Evolutionary conservation across 2,113 vertebrate species (phyloP), one percentile per base, ranked within the genome.

Genomic region (Tricholaema leucomelas): DNA sequence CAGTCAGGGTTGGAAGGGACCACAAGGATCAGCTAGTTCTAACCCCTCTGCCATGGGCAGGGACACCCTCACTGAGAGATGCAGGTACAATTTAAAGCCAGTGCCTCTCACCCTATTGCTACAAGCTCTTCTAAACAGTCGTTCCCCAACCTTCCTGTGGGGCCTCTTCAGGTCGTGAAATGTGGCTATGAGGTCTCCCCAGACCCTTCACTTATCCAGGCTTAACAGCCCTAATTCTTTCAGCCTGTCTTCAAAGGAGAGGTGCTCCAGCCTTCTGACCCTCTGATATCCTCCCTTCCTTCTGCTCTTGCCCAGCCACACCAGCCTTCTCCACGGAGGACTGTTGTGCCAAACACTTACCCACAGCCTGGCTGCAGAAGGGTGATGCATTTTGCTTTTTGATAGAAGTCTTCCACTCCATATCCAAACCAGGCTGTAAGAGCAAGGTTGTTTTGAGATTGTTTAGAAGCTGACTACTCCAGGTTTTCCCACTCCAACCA

Each of bases 391-490:
- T 38, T 58, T 72, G 36, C 15, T 70, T 90, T 83, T 85, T 87
- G 66, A 67, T 52, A 54, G 19, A 77, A 71, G 72, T 90, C 16
- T 78, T 90, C 54, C 66, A 23, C 21, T 64, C 27, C 24, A 8
- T 71, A 70, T 82, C 69, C 61, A 81, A 88, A 92, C 66, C 42
- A 88, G 79, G 18, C 30, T 88, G 18, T 38, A 74, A 52, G 15
- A 64, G 12, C 72, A 44, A 76, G 85, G 42, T 72, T 86, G 52
- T 80, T 92, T 66, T 90, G 54, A 95, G 59, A 19, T 61, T 91
- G 30, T 91, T 93, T 94, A 83, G 52, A 87, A 76, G 46, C 81
- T 87, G 78, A 71, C 14, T 82, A 36, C 63, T 94, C 36, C 36
- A 8, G 18, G 15, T 59, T 87, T 74, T 83, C 40, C 85, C 95